Evolutionary conservation across 2,113 vertebrate genomes (phyloP).

Genomic region (Lampris megalopsis): DNA sequence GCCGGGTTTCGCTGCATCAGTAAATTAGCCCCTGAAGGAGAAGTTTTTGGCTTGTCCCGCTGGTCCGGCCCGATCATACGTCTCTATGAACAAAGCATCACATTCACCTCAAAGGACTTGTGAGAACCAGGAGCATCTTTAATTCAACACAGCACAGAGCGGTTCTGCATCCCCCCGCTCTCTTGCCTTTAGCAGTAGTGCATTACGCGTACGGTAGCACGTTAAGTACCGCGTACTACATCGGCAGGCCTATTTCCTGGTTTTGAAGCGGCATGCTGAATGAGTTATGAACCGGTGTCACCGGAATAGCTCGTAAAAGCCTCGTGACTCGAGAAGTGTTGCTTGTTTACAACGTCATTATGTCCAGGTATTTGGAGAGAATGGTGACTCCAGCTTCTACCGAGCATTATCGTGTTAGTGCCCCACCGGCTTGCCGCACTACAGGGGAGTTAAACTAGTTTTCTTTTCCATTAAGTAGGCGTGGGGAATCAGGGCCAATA

Average conservation of each 20-base stretch:
- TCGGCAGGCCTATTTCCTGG: slow-evolving; percentile 5
- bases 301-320: slow-evolving; percentile 48
- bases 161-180: slow-evolving; percentile 49
- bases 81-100: slow-evolving; percentile 69
- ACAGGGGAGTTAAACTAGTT: slow-evolving; percentile 44
- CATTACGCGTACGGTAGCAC: not conserved
- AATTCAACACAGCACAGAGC: slow-evolving; percentile 74
- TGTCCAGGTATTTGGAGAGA: slow-evolving; percentile 44
- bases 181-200: slow-evolving; percentile 28
- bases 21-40: slow-evolving; percentile 75
- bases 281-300: slow-evolving; percentile 61
- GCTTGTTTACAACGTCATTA: slow-evolving; percentile 64
- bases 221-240: not conserved
- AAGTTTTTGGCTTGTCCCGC: slow-evolving; percentile 60
- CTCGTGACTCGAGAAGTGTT: slow-evolving; percentile 33
- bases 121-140: slow-evolving; percentile 71
- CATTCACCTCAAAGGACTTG: slow-evolving; percentile 69
- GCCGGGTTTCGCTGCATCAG: slow-evolving; percentile 63
- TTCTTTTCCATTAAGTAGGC: slow-evolving; percentile 49
- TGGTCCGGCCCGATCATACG: slow-evolving; percentile 63
- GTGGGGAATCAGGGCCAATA: slow-evolving; percentile 50
- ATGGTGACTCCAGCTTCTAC: slow-evolving; percentile 44
- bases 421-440: not conserved
- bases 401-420: slow-evolving; percentile 36
- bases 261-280: not conserved